phyloP scores from a whole-genome alignment of 2,113 vertebrate genomes.

The Albula goreensis region DNA sequence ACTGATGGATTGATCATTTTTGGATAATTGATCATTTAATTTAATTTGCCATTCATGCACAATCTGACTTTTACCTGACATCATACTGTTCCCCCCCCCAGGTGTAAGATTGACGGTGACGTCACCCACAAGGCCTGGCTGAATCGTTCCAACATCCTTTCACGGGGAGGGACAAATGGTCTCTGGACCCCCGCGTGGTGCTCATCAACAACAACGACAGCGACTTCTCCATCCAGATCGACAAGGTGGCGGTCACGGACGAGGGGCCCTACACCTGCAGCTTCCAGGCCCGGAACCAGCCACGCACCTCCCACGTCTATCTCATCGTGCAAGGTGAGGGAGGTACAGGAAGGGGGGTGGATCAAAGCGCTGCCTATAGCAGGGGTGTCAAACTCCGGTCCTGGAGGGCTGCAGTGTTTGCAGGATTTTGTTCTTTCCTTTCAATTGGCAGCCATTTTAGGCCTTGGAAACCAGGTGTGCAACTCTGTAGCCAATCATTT shows the following conservation, averaged over 20 bases:
- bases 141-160: conserved; percentile 92
- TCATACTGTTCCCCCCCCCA: conserved; percentile 38
- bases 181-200: conserved; percentile 80
- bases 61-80: background rate
- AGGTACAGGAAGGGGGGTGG: conserved; percentile 5
- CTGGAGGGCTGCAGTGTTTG: too few relatives aligned
- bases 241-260: conserved; percentile 78
- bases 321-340: conserved; percentile 87
- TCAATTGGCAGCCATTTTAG: too few relatives aligned
- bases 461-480: too few relatives aligned
- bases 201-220: conserved; percentile 80
- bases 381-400: too few relatives aligned
- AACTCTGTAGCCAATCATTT: too few relatives aligned
- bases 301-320: conserved; percentile 83
- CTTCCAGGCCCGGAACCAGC: conserved; percentile 85
- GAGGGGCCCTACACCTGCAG: conserved; percentile 90
- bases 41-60: background rate
- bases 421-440: too few relatives aligned
- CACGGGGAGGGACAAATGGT: conserved; percentile 87
- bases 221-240: conserved; percentile 86
- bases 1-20: too few relatives aligned
- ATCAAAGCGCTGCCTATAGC: too few relatives aligned
- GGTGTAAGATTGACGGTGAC: conserved; percentile 85
- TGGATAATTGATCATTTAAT: too few relatives aligned
- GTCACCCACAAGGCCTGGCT: conserved; percentile 90